phyloP scores from a whole-genome alignment of 2,888 invertebrate genomes.

The Drosophila ochracea region DNA sequence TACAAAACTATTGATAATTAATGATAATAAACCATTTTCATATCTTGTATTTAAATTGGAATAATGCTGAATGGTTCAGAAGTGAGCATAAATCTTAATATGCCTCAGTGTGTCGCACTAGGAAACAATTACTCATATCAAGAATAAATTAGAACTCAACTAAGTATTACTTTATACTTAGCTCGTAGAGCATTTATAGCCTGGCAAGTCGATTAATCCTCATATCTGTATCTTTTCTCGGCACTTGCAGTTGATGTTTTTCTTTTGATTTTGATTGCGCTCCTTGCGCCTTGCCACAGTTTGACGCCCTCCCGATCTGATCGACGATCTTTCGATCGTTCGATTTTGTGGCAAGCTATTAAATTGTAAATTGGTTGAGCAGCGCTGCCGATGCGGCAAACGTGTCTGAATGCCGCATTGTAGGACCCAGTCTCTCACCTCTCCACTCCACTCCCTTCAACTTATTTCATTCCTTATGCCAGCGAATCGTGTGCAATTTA shows the following conservation, averaged over 20 bases:
- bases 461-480: constrained; percentile 39
- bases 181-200: not conserved
- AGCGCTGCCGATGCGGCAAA: constrained; percentile 71
- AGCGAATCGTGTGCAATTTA: constrained; percentile 76
- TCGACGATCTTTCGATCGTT: constrained; percentile 61
- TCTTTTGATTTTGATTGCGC: constrained; percentile 6
- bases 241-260: constrained; percentile 1
- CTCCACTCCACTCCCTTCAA: not conserved
- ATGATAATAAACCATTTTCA: not conserved
- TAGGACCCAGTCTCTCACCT: not conserved
- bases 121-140: not conserved
- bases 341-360: constrained; percentile 77
- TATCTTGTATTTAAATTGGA: not conserved
- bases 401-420: constrained; percentile 75
- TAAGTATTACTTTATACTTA: not conserved
- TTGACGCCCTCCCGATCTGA: constrained; percentile 1
- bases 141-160: not conserved
- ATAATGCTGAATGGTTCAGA: not conserved
- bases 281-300: constrained; percentile 1
- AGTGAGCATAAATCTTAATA: not conserved
- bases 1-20: not conserved
- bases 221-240: not conserved
- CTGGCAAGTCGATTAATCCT: not conserved
- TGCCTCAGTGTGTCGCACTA: not conserved
- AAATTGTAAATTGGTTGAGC: constrained; percentile 78